Evolutionary conservation across 2,113 vertebrate species (phyloP), one percentile per base, ranked within the genome.

Genomic region (Axis porcinus): DNA sequence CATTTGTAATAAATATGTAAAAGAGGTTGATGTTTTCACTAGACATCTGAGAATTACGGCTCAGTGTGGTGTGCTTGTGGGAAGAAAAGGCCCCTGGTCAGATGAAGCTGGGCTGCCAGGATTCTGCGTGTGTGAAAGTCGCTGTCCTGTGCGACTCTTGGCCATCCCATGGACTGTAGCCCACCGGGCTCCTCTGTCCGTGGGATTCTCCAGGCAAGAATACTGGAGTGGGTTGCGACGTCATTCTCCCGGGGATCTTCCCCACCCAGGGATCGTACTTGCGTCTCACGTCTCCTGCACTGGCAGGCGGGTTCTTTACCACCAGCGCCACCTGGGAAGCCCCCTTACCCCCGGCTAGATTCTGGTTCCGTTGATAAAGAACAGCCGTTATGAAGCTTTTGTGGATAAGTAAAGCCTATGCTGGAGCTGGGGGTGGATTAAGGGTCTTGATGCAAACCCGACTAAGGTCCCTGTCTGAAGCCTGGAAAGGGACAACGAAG

Each of bases 401-500:
- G 62, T 33, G 47, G 64, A 13, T 27, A 28, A 78, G 2, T 33
- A 7, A n/a, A 52, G 88, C 21, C 52, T 85, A 25, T 85, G 43
- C 43, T 54, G 21, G 33, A 17, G 4, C 55, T 10, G 52, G 21
- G n/a, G 57, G 30, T 13, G 7, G 6, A 2, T 7, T 4, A 16
- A 58, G 57, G 47, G 40, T 7, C 40, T 36, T 8, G 33, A 10
- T 1, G 15, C 10, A 54, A 12, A 57, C 2, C 6, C 33, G 40
- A 19, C 10, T 1, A 14, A 2, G 36, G n/a, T 13, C 11, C 47
- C 19, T 9, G 33, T 21, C 40, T 52, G 27, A 55, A 54, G 28
- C 7, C n/a, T 3, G 16, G 36, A 30, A 28, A 45, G 36, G 36
- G 67, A 1, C 45, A 13, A 0, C 7, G n/a, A 1, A n/a, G 43